Base-by-base conservation (phyloP, 2,888 invertebrate species). In the Stegophylla sp. region DNA sequence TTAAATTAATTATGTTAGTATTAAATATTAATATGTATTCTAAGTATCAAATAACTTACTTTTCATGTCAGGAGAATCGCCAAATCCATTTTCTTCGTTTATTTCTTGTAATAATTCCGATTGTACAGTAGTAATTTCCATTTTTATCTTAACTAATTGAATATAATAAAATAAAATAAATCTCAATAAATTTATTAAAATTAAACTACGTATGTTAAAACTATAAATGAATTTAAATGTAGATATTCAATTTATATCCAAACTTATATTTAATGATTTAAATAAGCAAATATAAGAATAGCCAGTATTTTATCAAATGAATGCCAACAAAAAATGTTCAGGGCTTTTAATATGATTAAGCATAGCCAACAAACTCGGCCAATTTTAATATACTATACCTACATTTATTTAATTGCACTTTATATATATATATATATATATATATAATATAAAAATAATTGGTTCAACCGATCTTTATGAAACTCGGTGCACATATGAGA, bases 41-140 rank as follows among this genome's bases (percentile, higher is more conserved):
- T 1, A 17, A 15, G 15, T 15, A 28, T 20, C n/a, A 48, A 74
- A 73, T n/a, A 28, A 66, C 75, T 66, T 66, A 76, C 75, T 66
- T 76, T 34, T 63, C 0, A 63, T 48, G 10, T 66, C 43, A 43
- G 17, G n/a, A 26, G 64, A 41, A 56, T 76, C 64, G 26, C 13
- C 13, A 26, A 53, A 15, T 43, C 26, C 51, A 3, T 34, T 15
- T 51, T 48, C 59, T 20, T 71, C 61, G 34, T 63, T 79, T 41
- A 79, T 71, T 63, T 79, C 79, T 79, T 41, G 79, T 7, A 61
- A 63, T 71, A 79, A 28, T 79, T 79, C 79, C 23, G 79, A 79
- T 51, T 79, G 69, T 63, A 79, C 3, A 48, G 34, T 63, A 1
- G 45, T 28, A 1, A 43, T 53, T 53, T 23, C 13, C n/a, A 13